Evolutionary conservation across 2,888 invertebrate species (phyloP), one percentile per base, ranked within the genome.

Genomic region (Saturnia pavonia): DNA sequence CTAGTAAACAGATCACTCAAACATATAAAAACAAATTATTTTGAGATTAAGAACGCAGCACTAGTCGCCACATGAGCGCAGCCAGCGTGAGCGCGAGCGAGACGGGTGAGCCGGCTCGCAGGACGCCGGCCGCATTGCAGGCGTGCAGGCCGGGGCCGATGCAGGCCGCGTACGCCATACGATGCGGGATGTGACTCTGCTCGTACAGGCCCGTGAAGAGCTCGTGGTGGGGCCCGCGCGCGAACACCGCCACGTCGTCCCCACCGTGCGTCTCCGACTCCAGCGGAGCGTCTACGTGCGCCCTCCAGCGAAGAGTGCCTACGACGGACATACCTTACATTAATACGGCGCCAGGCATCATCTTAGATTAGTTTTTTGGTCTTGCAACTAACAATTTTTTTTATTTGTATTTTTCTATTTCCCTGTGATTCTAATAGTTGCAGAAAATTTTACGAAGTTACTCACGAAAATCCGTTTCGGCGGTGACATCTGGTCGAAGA

Each of bases 191-290:
- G 82, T 95, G 96, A 84, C 95, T 96, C 91, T 98, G 97, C 84
- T 98, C 97, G 85, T 96, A 96, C 63, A 95, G 95, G 2, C 97
- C 97, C 19, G 96, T 94, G 87, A 97, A 96, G 71, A 97, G 91
- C 85, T 96, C 96, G 63, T 97, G 94, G 92, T 96, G 96, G 7
- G 96, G 97, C 69, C 96, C 97, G 66, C 88, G 87, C 76, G 96
- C 95, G 88, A 95, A 97, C 67, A 97, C 95, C 0, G 95, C 95
- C 40, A 97, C 97, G 91, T 97, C 97, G 77, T 97, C 97, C 0
- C 96, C 96, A 6, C 96, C 96, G 86, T 97, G 97, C 14, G 96
- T 96, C 83, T 96, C 96, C 67, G 91, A 89, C 0, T 77, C 78
- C 67, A 95, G 85, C 0, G 96, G 96, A 1, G 94, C 92, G 0